Evolutionary conservation across 2,113 vertebrate genomes (phyloP), one percentile per base, ranked within the genome.

Genomic region (Seriola dumerili): DNA sequence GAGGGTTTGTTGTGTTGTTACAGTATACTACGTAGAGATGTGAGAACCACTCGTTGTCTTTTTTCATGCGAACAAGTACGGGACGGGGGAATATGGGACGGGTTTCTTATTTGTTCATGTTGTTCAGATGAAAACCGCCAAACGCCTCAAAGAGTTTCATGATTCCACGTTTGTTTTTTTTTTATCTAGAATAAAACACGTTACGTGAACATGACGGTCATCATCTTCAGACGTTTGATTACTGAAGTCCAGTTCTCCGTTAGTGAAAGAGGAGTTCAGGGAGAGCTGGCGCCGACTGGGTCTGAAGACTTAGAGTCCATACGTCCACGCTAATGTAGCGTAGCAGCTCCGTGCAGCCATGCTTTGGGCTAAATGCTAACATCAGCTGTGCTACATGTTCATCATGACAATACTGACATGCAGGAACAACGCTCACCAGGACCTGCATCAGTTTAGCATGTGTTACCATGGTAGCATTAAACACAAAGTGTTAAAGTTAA

Each of bases 1-100:
- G 36, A 58, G 64, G 62, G 38, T 72, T 64, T 76, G 64, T 82
- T 73, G 48, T 79, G 65, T 54, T 73, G 68, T 69, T 19, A 50
- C 42, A 74, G 42, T 59, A 69, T 50, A 73, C 34, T 44, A 62
- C 58, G 46, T 38, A 71, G 29, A 29, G 29, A 29, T 29, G 29
- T 29, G 2, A 29, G 29, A 29, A 29, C 29, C 29, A 29, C 29
- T 29, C 29, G 29, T 29, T 29, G 29, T 29, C 29, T 29, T 29
- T 29, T 25, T 29, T 29, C 29, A 29, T 29, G 29, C 29, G 2
- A 29, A 29, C 29, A 29, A 2, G 29, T 29, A 29, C 29, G 29
- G 29, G 29, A 25, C 29, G 2, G 29, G 29, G 29, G 29, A 29
- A 2, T 29, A 29, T 29, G 29, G 29, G 29, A 29, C 29, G 29